Evolutionary conservation across 2,888 invertebrate species (phyloP), one percentile per base, ranked within the genome.

Genomic region (Saturnia pavonia): DNA sequence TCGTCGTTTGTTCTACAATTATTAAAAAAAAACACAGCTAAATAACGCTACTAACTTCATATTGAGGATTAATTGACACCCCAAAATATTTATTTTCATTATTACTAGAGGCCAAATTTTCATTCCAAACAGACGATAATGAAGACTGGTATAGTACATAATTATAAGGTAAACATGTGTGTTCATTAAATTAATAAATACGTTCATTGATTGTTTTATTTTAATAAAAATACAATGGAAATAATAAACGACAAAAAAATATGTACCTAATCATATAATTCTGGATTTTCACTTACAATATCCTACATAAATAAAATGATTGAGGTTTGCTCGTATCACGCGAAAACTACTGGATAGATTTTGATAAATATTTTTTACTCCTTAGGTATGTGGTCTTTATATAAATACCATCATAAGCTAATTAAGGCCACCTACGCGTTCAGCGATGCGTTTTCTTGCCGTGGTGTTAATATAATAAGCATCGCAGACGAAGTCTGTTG

Each of bases 71-170:
- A 54, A 4, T 22, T 11, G n/a, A 54, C 22, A 22, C 11, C 1
- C 54, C 22, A 22, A 22, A n/a, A 22, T 57, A 19, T 16, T 22
- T 14, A 19, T 25, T 9, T 19, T 22, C 1, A 43, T 25, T 60
- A 42, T 25, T 11, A 9, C 42, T 27, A 19, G n/a, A 45, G 8
- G 22, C 40, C 16, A 27, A 40, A 16, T 48, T 65, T 69, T 63
- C 3, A 69, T 65, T 69, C 40, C 43, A 66, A 69, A 11, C 34
- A 69, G 65, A 48, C 22, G 48, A 51, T 22, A 40, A 69, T 67
- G 51, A 70, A 70, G 66, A 70, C 51, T 70, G 70, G n/a, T n/a
- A 70, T 65, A 65, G 66, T 66, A 63, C 7, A 22, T 63, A 27
- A 34, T 63, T 34, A 25, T 71, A 67, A 69, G 65, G 63, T 25